Evolutionary conservation across 92 coral and sea anemone genomes (phyloP).

Genomic region (Porites cylindrica): DNA sequence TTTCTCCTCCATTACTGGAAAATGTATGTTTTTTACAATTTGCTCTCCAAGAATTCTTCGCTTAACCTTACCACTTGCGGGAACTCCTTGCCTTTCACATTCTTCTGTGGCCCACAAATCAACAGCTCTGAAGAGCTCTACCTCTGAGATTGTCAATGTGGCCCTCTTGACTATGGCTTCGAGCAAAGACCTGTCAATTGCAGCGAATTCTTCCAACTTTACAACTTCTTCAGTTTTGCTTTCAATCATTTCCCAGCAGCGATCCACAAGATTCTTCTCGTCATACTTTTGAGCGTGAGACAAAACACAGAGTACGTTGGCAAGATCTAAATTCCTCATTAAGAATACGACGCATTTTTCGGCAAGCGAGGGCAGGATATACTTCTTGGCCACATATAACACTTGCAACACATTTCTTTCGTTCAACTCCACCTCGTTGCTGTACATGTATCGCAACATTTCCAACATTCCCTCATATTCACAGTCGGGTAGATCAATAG

Average conservation of each 20-base stretch:
- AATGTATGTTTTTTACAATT: background rate
- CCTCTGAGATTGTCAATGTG: constrained; percentile 5
- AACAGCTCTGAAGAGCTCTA: constrained; percentile 34
- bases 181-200: background rate
- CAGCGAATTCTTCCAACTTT: background rate
- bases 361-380: constrained; percentile 1
- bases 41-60: constrained; percentile 17
- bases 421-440: background rate
- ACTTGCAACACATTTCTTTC: constrained; percentile 32
- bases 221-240: constrained; percentile 2
- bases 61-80: background rate
- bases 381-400: constrained; percentile 18
- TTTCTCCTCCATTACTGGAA: background rate
- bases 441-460: constrained; percentile 23
- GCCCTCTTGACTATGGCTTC: constrained; percentile 21
- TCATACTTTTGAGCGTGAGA: constrained; percentile 5
- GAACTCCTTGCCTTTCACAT: background rate
- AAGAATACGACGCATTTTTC: constrained; percentile 4
- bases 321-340: background rate
- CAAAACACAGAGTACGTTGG: constrained; percentile 11
- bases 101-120: constrained; percentile 15
- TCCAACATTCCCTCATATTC: constrained; percentile 25
- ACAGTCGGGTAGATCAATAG: constrained; percentile 23
- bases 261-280: background rate
- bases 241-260: constrained; percentile 33